Conservation (phyloP, 2,888 invertebrate species). For the Frankliniella fusca region DNA sequence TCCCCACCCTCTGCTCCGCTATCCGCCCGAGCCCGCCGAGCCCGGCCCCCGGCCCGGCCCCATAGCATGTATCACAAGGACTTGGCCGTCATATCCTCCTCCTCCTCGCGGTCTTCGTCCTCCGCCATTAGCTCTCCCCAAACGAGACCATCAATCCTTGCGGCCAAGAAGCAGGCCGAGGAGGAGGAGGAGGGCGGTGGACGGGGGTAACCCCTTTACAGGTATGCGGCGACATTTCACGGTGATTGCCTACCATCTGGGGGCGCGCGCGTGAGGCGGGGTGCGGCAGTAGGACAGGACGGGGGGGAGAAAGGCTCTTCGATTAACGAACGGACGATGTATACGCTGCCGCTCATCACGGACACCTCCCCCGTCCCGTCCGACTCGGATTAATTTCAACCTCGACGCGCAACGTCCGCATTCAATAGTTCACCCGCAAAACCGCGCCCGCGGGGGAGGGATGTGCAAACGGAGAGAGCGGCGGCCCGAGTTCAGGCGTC, state of each 20-base stretch:
- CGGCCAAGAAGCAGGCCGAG: background rate
- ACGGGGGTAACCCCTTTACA: background rate
- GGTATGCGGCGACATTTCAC: constrained; percentile 24
- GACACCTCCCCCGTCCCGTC: background rate
- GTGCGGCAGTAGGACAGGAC: background rate
- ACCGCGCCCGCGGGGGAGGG: background rate
- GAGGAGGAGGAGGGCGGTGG: background rate
- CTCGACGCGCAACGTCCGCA: background rate
- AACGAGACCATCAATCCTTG: constrained; percentile 22
- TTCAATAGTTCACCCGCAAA: too few species aligned
- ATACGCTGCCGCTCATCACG: background rate
- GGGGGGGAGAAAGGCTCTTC: background rate
- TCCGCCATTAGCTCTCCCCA: constrained; percentile 11
- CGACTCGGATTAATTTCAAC: background rate
- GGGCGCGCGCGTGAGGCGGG: background rate
- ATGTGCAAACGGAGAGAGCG: background rate
- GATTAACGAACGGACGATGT: constrained; percentile 10
- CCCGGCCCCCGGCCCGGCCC: background rate
- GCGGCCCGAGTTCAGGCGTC: background rate
- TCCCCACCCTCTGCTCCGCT: background rate
- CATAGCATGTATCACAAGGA: constrained; percentile 16
- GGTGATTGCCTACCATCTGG: constrained; percentile 19
- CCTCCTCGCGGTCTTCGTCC: constrained; percentile 8
- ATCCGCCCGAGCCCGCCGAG: background rate
- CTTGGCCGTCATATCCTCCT: constrained; percentile 10